These are phyloP conservation scores for Harpalus rufipes DNA, from an alignment of 2,888 invertebrate species.

Conservation along the genomic window DNA sequence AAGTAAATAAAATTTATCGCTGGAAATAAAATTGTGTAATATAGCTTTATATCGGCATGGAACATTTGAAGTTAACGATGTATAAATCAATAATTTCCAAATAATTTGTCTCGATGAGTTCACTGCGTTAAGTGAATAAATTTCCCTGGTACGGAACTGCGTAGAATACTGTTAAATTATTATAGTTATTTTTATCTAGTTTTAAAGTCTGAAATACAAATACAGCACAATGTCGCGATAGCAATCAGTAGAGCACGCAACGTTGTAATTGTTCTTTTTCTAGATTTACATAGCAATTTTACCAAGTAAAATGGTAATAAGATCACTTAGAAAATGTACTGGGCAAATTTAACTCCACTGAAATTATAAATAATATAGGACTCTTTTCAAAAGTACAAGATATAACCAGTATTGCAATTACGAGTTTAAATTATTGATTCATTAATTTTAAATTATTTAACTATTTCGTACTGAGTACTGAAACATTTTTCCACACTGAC, in stretches of 20 bases:
- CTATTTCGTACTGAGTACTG: too few species aligned
- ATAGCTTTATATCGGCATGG: not conserved
- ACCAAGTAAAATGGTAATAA: slow-evolving; percentile 59
- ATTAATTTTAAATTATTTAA: not conserved
- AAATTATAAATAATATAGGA: not conserved
- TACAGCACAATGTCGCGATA: slow-evolving; percentile 61
- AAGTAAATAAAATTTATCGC: not conserved
- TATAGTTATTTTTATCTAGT: slow-evolving; percentile 58
- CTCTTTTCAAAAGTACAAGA: not conserved
- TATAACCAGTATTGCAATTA: not conserved
- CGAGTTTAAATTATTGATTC: too few species aligned
- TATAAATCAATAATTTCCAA: slow-evolving; percentile 27
- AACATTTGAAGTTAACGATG: not conserved
- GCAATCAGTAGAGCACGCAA: slow-evolving; percentile 54
- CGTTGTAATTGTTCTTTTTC: slow-evolving; percentile 59
- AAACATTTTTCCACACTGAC: too few species aligned
- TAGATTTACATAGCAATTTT: slow-evolving; percentile 54
- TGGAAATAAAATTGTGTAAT: slow-evolving; percentile 9
- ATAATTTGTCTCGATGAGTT: slow-evolving; percentile 1
- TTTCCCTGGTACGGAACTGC: slow-evolving; percentile 19
- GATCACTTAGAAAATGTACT: slow-evolving; percentile 48
- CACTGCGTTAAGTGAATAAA: slow-evolving; percentile 10
- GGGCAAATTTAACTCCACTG: not conserved
- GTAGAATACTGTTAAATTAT: slow-evolving; percentile 56
- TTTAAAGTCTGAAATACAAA: slow-evolving; percentile 62